Conservation (phyloP, 2,888 invertebrate species). For the Ectemnius lituratus region DNA sequence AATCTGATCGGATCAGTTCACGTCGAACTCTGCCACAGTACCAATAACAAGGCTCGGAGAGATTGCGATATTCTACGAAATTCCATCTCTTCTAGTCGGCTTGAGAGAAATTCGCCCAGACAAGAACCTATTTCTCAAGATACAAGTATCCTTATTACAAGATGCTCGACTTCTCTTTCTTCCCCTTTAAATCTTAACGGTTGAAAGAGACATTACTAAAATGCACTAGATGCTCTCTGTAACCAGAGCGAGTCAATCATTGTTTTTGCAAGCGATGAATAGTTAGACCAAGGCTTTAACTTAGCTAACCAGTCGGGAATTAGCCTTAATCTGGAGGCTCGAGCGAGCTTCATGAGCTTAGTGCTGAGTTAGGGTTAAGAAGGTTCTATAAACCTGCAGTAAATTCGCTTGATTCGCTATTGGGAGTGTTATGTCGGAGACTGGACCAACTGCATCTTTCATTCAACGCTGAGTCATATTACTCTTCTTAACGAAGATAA, state of each 20-base stretch:
- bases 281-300: conserved; percentile 39
- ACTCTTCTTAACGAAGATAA: no score
- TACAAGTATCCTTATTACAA: no score
- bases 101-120: no score
- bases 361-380: conserved; percentile 52
- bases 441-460: conserved; percentile 10
- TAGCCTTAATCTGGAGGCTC: conserved; percentile 48
- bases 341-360: conserved; percentile 36
- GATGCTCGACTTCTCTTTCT: no score
- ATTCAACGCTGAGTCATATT: conserved; percentile 12
- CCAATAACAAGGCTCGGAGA: no score
- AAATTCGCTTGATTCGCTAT: conserved; percentile 43
- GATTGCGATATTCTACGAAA: no score
- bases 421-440: conserved; percentile 18
- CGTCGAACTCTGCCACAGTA: conserved; percentile 15
- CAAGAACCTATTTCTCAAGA: no score
- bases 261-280: conserved; percentile 27
- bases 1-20: conserved; percentile 42
- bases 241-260: no score
- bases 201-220: no score
- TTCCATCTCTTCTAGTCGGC: no score
- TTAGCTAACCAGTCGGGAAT: conserved; percentile 43
- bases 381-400: conserved; percentile 49
- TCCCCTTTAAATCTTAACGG: no score
- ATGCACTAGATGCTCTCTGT: no score